A percentile compares a stretch with the other conserved stretches of the same genome.
Conservation (phyloP, 2,888 invertebrate genomes). For the Blera fallax region DNA sequence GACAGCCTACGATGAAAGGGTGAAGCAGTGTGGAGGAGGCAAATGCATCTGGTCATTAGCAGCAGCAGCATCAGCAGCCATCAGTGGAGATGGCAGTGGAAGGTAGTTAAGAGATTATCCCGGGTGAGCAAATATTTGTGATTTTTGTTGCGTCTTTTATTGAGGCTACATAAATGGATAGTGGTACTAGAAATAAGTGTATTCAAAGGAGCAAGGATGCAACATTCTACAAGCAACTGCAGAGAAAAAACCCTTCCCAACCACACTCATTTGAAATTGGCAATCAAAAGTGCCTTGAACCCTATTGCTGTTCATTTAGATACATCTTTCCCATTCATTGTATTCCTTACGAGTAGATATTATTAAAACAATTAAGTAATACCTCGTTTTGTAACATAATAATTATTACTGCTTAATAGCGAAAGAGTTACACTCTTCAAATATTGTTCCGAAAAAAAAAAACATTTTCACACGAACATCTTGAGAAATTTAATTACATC, state of each 20-base stretch:
- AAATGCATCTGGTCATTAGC: constrained; percentile 68
- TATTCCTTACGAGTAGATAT: neutral
- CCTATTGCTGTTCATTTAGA: neutral
- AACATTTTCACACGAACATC: constrained; percentile 14
- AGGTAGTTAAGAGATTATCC: constrained; percentile 51
- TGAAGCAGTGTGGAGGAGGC: constrained; percentile 3
- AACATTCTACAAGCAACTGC: neutral
- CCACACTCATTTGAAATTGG: neutral
- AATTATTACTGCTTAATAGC: neutral
- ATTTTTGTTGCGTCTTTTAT: constrained; percentile 28
- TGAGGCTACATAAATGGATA: constrained; percentile 1
- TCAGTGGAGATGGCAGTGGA: neutral
- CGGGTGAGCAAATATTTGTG: constrained; percentile 51
- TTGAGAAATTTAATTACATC: constrained; percentile 29
- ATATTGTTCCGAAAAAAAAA: neutral
- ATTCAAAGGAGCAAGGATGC: too few relatives aligned
- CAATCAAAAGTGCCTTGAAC: neutral
- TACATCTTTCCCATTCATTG: neutral
- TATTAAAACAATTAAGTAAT: constrained; percentile 1
- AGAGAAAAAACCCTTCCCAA: neutral
- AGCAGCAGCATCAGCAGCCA: constrained; percentile 34
- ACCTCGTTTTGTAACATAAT: neutral
- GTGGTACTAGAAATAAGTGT: neutral
- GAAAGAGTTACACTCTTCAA: neutral
- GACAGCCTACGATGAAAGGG: neutral